Evolutionary conservation across 2,888 invertebrate species (phyloP).

Genomic region (Lepidochitona cinerea): DNA sequence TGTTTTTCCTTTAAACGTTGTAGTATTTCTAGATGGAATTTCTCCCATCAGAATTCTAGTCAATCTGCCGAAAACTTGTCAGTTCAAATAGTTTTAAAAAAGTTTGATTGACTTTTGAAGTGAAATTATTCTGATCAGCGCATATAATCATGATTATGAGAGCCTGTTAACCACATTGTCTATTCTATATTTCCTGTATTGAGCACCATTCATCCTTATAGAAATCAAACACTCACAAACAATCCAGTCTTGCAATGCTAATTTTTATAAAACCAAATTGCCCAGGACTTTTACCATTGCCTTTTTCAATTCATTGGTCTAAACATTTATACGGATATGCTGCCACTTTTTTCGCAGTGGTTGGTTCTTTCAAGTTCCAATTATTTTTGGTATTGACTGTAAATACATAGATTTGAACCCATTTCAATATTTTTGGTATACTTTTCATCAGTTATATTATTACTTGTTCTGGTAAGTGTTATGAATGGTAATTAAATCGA

Average conservation of each 20-base stretch:
- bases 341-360: neutral
- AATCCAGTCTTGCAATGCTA: neutral
- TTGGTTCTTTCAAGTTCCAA: conserved; percentile 1
- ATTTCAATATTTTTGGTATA: neutral
- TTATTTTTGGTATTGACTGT: conserved; percentile 9
- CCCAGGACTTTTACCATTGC: neutral
- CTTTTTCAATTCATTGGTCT: neutral
- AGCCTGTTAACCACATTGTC: too few species aligned
- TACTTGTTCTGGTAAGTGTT: conserved; percentile 1
- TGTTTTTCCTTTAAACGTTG: too few species aligned
- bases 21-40: too few species aligned
- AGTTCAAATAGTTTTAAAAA: too few species aligned
- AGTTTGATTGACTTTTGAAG: too few species aligned
- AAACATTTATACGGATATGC: neutral
- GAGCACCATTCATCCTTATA: too few species aligned
- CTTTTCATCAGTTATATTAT: conserved; percentile 7
- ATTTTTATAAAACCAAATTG: neutral
- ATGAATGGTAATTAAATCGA: neutral
- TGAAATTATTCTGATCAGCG: too few species aligned
- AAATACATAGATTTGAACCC: neutral
- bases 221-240: too few species aligned
- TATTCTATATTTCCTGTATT: too few species aligned
- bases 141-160: too few species aligned
- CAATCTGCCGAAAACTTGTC: too few species aligned
- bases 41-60: too few species aligned